phyloP scores from a whole-genome alignment of 2,888 invertebrate genomes.

The Ligdia adustata region DNA sequence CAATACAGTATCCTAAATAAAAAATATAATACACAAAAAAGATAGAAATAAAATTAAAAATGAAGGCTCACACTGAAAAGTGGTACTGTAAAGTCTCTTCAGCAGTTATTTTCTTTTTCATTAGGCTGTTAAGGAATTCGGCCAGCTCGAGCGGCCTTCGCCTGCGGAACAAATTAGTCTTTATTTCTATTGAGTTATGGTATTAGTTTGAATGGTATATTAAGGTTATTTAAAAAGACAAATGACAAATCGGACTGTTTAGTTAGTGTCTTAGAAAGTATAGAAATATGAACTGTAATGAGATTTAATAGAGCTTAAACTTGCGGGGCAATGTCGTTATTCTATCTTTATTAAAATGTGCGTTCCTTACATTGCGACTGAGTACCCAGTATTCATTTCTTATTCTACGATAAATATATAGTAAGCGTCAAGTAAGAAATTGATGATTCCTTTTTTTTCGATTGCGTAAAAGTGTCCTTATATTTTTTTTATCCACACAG shows the following conservation, averaged over 20 bases:
- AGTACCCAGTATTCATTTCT: too few relatives aligned
- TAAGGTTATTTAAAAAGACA: background rate
- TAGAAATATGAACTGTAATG: too few relatives aligned
- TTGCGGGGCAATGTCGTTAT: too few relatives aligned
- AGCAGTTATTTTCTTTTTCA: conserved; percentile 70
- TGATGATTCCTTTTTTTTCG: too few relatives aligned
- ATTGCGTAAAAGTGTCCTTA: too few relatives aligned
- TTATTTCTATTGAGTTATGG: conserved; percentile 39
- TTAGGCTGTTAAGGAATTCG: conserved; percentile 80
- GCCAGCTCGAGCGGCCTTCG: conserved; percentile 81
- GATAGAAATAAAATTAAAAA: conserved; percentile 60
- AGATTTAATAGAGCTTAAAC: too few relatives aligned
- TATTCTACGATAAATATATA: too few relatives aligned
- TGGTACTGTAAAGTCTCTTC: conserved; percentile 83
- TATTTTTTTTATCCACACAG: too few relatives aligned
- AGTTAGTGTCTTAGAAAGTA: too few relatives aligned
- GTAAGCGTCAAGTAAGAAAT: too few relatives aligned
- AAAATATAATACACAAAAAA: conserved; percentile 40
- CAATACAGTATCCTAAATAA: conserved; percentile 43
- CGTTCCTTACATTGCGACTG: too few relatives aligned
- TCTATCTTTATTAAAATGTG: too few relatives aligned
- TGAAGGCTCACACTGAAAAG: conserved; percentile 83
- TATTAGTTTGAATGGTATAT: conserved; percentile 20
- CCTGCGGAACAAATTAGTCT: conserved; percentile 74
- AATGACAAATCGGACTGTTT: background rate